Percentiles rank a stretch among this genome's conserved stretches.
These are phyloP conservation scores for Plagodis dolabraria DNA, from an alignment of 2,888 invertebrate species.

Conservation along the genomic window DNA sequence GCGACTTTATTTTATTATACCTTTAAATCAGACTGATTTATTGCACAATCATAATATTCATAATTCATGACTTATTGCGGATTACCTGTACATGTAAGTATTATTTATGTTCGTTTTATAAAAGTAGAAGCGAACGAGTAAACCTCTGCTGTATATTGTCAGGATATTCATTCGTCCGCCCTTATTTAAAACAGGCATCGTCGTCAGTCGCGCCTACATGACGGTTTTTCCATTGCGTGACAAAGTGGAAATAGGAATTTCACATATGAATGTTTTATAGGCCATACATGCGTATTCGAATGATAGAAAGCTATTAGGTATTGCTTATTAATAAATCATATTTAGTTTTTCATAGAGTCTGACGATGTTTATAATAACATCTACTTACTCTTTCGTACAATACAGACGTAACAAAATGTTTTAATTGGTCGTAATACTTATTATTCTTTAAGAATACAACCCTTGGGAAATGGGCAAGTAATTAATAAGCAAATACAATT, in stretches of 20 bases:
- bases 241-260: conserved; percentile 35
- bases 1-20: background rate
- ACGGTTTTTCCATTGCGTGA: conserved; percentile 49
- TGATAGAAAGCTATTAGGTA: conserved; percentile 1
- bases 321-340: background rate
- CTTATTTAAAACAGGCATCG: conserved; percentile 27
- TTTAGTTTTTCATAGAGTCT: background rate
- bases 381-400: no score
- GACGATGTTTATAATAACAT: background rate
- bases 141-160: conserved; percentile 26
- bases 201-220: conserved; percentile 28
- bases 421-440: no score
- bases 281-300: conserved; percentile 12
- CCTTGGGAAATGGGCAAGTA: no score
- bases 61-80: conserved; percentile 1
- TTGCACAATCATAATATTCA: conserved; percentile 16
- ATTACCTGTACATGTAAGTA: conserved; percentile 12
- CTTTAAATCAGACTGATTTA: background rate
- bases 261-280: conserved; percentile 29
- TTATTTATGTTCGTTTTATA: background rate
- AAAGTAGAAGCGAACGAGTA: conserved; percentile 13
- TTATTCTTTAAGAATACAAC: no score
- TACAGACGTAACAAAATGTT: no score
- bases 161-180: conserved; percentile 35
- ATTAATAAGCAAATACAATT: no score